A percentile compares a stretch with the other conserved stretches of the same genome.
Evolutionary conservation across 2,113 vertebrate genomes (phyloP).

Genomic region (Antigone vipio): DNA sequence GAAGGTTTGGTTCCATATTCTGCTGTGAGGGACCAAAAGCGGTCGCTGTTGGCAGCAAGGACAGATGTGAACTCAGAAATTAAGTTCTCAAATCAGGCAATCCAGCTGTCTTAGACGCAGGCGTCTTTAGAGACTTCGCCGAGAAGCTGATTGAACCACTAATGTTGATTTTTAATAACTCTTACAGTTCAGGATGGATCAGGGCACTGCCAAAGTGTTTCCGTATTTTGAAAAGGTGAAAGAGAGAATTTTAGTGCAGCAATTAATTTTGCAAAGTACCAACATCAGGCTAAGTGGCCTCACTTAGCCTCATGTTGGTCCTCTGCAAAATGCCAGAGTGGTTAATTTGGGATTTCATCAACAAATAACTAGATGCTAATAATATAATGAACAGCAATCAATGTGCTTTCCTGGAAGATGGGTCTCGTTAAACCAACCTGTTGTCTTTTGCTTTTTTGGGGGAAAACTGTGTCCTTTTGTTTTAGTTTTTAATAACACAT

Average conservation of each 20-base stretch:
- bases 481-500: neutral
- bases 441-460: neutral
- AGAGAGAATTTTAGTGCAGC: constrained; percentile 2
- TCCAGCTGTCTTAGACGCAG: neutral
- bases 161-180: constrained; percentile 40
- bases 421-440: neutral
- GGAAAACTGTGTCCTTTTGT: neutral
- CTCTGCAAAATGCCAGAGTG: constrained; percentile 1
- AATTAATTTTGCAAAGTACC: constrained; percentile 46
- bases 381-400: constrained; percentile 2
- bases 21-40: neutral
- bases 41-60: neutral
- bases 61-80: neutral
- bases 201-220: neutral
- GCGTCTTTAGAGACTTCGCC: neutral
- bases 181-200: neutral
- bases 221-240: neutral
- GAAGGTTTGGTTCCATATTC: neutral
- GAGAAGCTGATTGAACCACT: constrained; percentile 24
- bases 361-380: constrained; percentile 29
- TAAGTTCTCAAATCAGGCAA: neutral
- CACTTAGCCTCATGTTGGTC: constrained; percentile 15
- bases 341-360: constrained; percentile 42
- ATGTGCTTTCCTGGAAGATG: neutral
- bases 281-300: neutral